Percentiles rank a stretch among this genome's conserved stretches.
These are phyloP conservation scores for Protaetia brevitarsis DNA, from an alignment of 1,140 invertebrate genomes.

Conservation along the genomic window DNA sequence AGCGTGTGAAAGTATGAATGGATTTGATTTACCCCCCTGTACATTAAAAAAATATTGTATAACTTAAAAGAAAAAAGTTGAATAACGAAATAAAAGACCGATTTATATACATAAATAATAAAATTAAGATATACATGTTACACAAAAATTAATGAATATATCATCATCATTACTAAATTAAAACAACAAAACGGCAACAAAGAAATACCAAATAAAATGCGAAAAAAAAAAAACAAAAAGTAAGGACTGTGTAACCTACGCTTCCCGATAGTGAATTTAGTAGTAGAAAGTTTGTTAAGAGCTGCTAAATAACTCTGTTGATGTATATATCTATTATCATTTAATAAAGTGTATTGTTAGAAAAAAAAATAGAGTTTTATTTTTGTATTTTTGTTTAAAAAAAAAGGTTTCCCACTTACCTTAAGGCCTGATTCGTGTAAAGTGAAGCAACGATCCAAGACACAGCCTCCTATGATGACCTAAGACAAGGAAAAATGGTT, in stretches of 20 bases:
- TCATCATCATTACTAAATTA: neutral
- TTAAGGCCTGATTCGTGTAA: constrained; percentile 61
- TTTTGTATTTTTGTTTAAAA: neutral
- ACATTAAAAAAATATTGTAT: no score
- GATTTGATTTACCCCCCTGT: no score
- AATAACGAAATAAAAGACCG: neutral
- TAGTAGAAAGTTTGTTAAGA: constrained; percentile 24
- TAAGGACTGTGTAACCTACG: constrained; percentile 24
- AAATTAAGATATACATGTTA: neutral
- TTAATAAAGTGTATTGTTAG: constrained; percentile 48
- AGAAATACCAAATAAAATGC: neutral
- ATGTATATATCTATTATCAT: constrained; percentile 42
- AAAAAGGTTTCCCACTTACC: constrained; percentile 68
- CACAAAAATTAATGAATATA: neutral
- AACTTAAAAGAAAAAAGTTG: no score
- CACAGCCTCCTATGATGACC: constrained; percentile 80
- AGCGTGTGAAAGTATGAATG: no score
- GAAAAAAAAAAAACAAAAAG: constrained; percentile 13
- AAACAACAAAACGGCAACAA: neutral
- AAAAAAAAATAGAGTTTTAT: constrained; percentile 31
- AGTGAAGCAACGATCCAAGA: constrained; percentile 71
- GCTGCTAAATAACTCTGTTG: constrained; percentile 29
- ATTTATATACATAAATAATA: neutral
- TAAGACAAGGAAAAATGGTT: constrained; percentile 47
- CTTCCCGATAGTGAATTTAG: constrained; percentile 24